Evolutionary conservation across 2,888 invertebrate species (phyloP), one percentile per base, ranked within the genome.

Genomic region (Chrysodeixis includens): DNA sequence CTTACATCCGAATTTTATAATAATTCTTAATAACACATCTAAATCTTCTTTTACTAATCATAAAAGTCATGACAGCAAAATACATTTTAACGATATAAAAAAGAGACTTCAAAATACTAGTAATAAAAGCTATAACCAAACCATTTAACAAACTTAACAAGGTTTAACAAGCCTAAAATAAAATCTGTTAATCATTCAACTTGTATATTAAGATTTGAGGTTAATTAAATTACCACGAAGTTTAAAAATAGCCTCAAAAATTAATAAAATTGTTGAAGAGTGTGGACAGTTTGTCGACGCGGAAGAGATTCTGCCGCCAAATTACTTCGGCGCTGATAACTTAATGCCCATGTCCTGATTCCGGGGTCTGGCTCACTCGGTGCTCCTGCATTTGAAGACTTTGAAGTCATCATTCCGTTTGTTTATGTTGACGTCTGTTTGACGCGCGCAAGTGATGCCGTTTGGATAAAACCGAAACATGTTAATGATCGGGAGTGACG

Each of bases 281-380:
- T 16, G n/a, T 30, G 49, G 56, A 56, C 59, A 62, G 73, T 73
- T 66, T 61, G 55, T 73, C 73, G 62, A 79, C 67, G 61, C 69
- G 59, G 61, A 65, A 65, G 51, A n/a, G 8, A 26, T 54, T 22
- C 30, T 60, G 12, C 46, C 60, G 76, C 68, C 62, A 82, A 79
- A 68, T 80, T 74, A 54, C 30, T 54, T 51, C 9, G 46, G 46
- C 51, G 81, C 55, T 69, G 81, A 82, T 75, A 72, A 60, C 66
- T 72, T 80, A 62, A 80, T 66, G 55, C 52, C 14, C 35, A n/a
- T 52, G 67, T 55, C 26, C 26, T 26, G 26, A 26, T 26, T 26
- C 26, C 26, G 2, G 26, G 6, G 14, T 61, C 70, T 71, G 56
- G 71, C 72, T 72, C 69, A 58, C 65, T 66, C 62, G 53, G 14